These are phyloP conservation scores for Lasioglossum zephyrum DNA, from an alignment of 2,888 invertebrate species.

Conservation along the genomic window DNA sequence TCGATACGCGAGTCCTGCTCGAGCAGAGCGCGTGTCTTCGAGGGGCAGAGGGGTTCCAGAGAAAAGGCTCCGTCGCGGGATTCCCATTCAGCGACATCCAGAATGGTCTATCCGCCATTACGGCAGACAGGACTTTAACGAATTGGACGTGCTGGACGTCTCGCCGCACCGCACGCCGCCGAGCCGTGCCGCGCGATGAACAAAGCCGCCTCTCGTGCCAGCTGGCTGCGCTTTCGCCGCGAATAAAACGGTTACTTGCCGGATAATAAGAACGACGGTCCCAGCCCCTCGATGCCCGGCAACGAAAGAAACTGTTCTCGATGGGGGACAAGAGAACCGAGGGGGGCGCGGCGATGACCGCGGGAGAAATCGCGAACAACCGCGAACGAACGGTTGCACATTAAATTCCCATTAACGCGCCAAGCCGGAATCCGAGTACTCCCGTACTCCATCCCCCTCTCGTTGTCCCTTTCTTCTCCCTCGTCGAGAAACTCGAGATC, in stretches of 20 bases:
- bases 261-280: slow-evolving; percentile 37
- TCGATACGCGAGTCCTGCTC: not conserved
- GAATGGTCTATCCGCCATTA: slow-evolving; percentile 16
- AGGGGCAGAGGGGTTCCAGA: not conserved
- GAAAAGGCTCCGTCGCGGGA: slow-evolving; percentile 24
- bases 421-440: not conserved
- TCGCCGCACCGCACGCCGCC: not conserved
- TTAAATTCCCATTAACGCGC: slow-evolving; percentile 73
- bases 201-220: slow-evolving; percentile 27
- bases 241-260: slow-evolving; percentile 41
- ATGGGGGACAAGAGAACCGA: not conserved
- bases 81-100: slow-evolving; percentile 18
- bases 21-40: not conserved
- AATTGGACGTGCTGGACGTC: slow-evolving; percentile 22
- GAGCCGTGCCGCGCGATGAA: slow-evolving; percentile 2
- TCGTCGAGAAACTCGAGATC: not conserved
- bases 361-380: slow-evolving; percentile 33
- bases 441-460: not conserved
- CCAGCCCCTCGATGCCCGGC: slow-evolving; percentile 9
- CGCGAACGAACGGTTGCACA: slow-evolving; percentile 47
- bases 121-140: slow-evolving; percentile 26
- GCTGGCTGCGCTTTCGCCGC: slow-evolving; percentile 38
- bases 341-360: slow-evolving; percentile 22
- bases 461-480: slow-evolving; percentile 17
- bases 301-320: slow-evolving; percentile 18